Evolutionary conservation across 2,888 invertebrate genomes (phyloP), one percentile per base, ranked within the genome.

Genomic region (Globia sparganii): DNA sequence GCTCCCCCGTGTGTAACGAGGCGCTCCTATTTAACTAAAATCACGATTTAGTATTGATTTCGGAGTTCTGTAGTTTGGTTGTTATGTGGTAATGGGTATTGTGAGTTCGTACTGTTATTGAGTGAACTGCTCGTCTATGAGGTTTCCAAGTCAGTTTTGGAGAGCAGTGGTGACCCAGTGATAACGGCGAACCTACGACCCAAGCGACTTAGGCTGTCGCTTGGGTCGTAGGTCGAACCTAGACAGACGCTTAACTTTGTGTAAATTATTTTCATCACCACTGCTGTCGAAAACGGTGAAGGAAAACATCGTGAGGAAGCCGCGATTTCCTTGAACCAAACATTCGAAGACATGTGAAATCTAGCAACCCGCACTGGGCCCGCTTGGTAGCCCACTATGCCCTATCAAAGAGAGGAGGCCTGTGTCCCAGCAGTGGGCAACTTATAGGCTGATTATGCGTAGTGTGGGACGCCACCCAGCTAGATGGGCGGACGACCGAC

Each of bases 11-110:
- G 80, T 85, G 78, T 85, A 76, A 80, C 77, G 72, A 74, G 71
- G n/a, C 56, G 72, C 37, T 76, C 37, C 46, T 64, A 77, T 85
- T 81, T 80, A 69, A 87, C 84, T 79, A 70, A 70, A 85, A 66
- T 75, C 75, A 65, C 76, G 68, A 72, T 83, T 75, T 67, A 40
- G 73, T 84, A 87, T 86, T 72, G 84, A 78, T 84, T 77, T 80
- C 49, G 2, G 28, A 34, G 67, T 78, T 76, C 71, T 68, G 73
- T 79, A 65, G 78, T 78, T 62, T 40, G 0, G 40, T 65, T 40
- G 70, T 69, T 65, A 34, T 70, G 69, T 31, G 64, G 67, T 78
- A 25, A 43, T 25, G 6, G 15, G 56, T 81, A 40, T 68, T 81
- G 58, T 64, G 34, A 68, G 46, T 28, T 40, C 18, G 34, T 81